These are phyloP conservation scores for Threskiornis aethiopicus DNA, from an alignment of 2,797 vertebrate species.

Conservation along the genomic window DNA sequence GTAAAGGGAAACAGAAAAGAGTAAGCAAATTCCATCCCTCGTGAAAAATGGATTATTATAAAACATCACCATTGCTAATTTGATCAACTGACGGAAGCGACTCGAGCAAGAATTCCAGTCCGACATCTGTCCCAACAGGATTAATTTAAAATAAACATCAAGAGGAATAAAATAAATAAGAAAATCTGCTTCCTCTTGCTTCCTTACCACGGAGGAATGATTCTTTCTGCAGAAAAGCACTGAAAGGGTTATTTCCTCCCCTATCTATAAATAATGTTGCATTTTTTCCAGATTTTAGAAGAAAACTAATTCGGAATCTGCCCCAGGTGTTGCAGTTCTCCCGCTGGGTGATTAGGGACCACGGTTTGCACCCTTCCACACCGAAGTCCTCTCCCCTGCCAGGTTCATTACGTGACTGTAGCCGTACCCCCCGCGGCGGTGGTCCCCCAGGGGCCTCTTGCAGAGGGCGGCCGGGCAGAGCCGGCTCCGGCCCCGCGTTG, in stretches of 20 bases:
- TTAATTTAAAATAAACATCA: not conserved
- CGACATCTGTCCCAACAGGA: not conserved
- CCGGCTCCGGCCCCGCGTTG: not conserved
- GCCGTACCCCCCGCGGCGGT: not conserved
- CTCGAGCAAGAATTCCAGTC: not conserved
- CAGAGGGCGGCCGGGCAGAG: not conserved
- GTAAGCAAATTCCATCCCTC: not conserved
- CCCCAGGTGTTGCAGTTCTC: not conserved
- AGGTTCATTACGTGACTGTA: accelerated
- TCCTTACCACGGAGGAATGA: accelerated
- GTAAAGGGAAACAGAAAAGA: not conserved
- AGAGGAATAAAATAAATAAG: not conserved
- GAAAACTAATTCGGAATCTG: not conserved
- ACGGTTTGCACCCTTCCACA: not conserved
- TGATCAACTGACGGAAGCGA: not conserved
- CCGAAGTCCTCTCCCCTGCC: no score
- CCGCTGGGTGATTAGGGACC: not conserved
- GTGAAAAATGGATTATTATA: not conserved
- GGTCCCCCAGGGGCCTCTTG: not conserved
- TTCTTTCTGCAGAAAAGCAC: not conserved
- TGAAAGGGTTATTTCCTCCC: not conserved
- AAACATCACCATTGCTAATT: not conserved
- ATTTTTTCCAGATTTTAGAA: not conserved
- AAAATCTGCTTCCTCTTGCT: not conserved
- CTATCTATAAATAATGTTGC: not conserved